Evolutionary conservation across 2,113 vertebrate genomes (phyloP).

Genomic region (Myotis lucifugus): DNA sequence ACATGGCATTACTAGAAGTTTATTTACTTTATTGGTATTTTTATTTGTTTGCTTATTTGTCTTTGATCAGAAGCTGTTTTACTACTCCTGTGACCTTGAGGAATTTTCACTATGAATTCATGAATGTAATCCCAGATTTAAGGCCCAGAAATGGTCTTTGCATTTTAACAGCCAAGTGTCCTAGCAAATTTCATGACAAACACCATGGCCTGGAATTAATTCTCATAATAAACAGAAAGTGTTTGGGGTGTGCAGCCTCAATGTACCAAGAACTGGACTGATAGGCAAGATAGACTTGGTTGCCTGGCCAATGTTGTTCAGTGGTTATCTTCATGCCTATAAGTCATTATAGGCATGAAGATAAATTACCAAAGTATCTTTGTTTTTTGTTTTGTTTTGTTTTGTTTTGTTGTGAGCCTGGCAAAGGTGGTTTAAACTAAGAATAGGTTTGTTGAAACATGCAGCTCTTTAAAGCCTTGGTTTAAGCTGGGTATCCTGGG

Average conservation of each 20-base stretch:
- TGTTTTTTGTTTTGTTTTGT: not conserved
- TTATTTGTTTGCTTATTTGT: not conserved
- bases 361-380: not conserved
- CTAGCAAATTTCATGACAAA: not conserved
- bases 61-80: not conserved
- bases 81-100: not conserved
- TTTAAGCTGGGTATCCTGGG: not conserved
- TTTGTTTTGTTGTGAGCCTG: not conserved
- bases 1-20: not conserved
- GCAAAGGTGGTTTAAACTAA: not conserved
- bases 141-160: not conserved
- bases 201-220: not conserved
- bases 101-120: not conserved
- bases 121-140: not conserved
- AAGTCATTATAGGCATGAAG: too few relatives aligned
- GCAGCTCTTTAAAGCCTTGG: not conserved
- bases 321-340: too few relatives aligned
- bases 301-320: too few relatives aligned
- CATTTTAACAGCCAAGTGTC: not conserved
- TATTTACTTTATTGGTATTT: not conserved
- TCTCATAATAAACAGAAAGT: not conserved
- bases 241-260: fast-evolving
- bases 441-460: not conserved
- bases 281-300: too few relatives aligned
- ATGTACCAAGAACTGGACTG: not conserved